These are phyloP conservation scores for Andinoacara biseriatus DNA, from an alignment of 2,113 vertebrate genomes.

Conservation along the genomic window DNA sequence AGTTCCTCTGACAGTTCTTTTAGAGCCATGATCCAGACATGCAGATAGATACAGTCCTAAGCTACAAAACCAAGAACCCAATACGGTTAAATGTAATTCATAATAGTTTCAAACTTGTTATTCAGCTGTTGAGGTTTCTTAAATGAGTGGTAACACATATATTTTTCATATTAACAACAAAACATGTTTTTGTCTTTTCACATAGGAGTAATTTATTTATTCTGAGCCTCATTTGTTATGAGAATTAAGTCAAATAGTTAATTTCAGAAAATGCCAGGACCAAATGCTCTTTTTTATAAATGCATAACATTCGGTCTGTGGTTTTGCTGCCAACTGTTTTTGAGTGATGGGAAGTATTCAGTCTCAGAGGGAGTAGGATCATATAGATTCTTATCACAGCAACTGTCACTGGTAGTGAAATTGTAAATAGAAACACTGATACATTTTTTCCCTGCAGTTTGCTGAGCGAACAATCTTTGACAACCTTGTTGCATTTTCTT, in stretches of 20 bases:
- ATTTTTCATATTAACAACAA: background rate
- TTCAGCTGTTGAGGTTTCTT: background rate
- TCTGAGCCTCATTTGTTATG: background rate
- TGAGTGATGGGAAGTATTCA: constrained; percentile 14
- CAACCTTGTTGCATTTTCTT: background rate
- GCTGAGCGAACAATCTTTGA: background rate
- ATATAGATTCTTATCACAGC: background rate
- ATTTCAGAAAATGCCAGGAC: constrained; percentile 27
- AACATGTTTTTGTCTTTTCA: background rate
- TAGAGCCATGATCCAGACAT: background rate
- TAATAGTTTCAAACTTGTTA: no score
- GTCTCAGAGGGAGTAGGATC: constrained; percentile 5
- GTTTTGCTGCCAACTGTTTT: constrained; percentile 27
- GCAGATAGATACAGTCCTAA: background rate
- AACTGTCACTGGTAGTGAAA: constrained; percentile 6
- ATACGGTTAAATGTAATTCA: background rate
- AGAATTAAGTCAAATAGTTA: background rate
- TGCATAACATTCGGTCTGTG: background rate
- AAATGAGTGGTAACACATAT: background rate
- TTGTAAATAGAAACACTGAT: background rate
- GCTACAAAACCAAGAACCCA: background rate
- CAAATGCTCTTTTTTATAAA: constrained; percentile 7
- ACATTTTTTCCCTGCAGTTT: background rate
- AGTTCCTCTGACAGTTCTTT: background rate
- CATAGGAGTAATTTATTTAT: background rate